These are phyloP conservation scores for Eristalis intricaria DNA, from an alignment of 2,888 invertebrate genomes.

Conservation along the genomic window DNA sequence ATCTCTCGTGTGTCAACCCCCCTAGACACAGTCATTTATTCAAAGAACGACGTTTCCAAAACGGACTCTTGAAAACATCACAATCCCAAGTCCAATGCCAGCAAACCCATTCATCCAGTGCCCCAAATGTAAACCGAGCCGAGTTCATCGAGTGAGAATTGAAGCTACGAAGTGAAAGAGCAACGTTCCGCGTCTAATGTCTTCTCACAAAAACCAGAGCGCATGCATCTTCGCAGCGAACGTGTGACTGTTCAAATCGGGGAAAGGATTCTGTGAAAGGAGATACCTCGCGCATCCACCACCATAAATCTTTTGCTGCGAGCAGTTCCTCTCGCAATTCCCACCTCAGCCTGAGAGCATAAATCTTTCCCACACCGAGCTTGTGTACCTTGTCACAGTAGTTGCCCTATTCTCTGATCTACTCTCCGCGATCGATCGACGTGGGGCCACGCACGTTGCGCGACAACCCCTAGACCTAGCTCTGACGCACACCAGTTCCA, in stretches of 20 bases:
- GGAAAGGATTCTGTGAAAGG: background rate
- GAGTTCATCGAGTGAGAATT: background rate
- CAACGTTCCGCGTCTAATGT: background rate
- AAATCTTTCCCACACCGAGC: constrained; percentile 16
- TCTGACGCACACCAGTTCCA: constrained; percentile 50
- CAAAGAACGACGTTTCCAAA: background rate
- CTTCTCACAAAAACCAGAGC: background rate
- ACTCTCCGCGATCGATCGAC: constrained; percentile 5
- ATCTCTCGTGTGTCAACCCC: no score
- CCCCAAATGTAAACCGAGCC: background rate
- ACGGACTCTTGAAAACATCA: background rate
- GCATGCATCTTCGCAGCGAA: background rate
- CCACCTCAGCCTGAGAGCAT: background rate
- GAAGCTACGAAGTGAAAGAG: background rate
- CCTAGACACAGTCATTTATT: background rate
- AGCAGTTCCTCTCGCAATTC: constrained; percentile 4
- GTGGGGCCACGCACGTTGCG: constrained; percentile 8
- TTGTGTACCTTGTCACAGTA: background rate
- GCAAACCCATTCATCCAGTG: background rate
- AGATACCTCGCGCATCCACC: background rate
- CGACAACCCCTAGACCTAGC: constrained; percentile 46
- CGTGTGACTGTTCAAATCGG: background rate
- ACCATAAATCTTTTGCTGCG: constrained; percentile 7
- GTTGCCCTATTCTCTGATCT: background rate
- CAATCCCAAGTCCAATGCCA: background rate